Percentiles rank a stretch among this genome's conserved stretches.
Conservation (phyloP, 2,888 invertebrate species). For the Cylloceria caligata region DNA sequence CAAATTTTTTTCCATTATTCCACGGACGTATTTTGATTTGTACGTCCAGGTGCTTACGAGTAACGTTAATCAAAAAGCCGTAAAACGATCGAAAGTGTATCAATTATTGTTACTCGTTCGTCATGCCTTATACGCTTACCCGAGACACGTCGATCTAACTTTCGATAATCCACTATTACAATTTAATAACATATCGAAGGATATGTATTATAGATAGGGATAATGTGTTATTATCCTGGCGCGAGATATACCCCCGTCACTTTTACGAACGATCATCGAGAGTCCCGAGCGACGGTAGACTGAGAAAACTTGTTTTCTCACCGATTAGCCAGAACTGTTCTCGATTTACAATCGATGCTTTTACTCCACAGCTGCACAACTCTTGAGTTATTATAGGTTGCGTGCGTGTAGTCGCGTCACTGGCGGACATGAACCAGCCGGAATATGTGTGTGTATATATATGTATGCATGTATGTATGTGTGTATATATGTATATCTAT, state of each 20-base stretch:
- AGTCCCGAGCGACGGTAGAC: slow-evolving; percentile 36
- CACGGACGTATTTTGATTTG: no score
- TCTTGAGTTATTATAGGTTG: slow-evolving; percentile 37
- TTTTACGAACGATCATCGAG: slow-evolving; percentile 55
- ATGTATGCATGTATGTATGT: neutral
- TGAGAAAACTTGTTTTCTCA: slow-evolving; percentile 64
- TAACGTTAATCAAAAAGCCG: slow-evolving; percentile 1
- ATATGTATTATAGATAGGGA: slow-evolving; percentile 27
- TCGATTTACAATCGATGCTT: slow-evolving; percentile 65
- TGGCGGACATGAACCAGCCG: slow-evolving; percentile 21
- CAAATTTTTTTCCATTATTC: neutral
- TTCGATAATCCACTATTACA: slow-evolving; percentile 60
- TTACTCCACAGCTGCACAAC: slow-evolving; percentile 43
- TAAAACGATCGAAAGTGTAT: slow-evolving; percentile 11
- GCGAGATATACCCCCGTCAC: slow-evolving; percentile 35
- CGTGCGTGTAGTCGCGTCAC: slow-evolving; percentile 25
- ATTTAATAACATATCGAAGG: slow-evolving; percentile 56
- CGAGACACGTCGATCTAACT: slow-evolving; percentile 18
- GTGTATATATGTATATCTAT: slow-evolving; percentile 11
- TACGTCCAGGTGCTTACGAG: no score
- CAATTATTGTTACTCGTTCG: slow-evolving; percentile 11
- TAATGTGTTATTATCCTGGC: slow-evolving; percentile 56
- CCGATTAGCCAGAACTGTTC: slow-evolving; percentile 61
- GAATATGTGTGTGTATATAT: neutral
- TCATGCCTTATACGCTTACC: neutral